These are phyloP conservation scores for Polyergus mexicanus DNA, from an alignment of 1,140 invertebrate genomes.

Conservation along the genomic window DNA sequence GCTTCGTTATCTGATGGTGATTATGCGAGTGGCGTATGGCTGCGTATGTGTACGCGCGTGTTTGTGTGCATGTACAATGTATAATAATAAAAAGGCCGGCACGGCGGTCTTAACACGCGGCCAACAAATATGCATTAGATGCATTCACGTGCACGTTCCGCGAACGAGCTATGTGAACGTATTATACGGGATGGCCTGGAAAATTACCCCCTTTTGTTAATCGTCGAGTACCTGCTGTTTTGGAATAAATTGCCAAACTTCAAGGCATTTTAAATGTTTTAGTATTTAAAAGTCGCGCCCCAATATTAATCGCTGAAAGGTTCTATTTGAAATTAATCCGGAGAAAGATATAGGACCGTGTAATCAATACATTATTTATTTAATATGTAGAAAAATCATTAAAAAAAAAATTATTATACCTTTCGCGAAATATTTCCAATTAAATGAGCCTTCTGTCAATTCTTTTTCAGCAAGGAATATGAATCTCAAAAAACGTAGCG, in stretches of 20 bases:
- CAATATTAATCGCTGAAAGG: not conserved
- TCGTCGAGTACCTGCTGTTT: not conserved
- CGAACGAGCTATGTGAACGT: slow-evolving; percentile 59
- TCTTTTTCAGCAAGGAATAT: not conserved
- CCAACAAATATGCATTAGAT: slow-evolving; percentile 69
- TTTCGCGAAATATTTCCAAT: not conserved
- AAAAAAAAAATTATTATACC: not conserved
- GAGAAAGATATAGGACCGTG: not conserved
- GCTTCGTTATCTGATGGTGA: slow-evolving; percentile 77
- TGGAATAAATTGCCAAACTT: not conserved
- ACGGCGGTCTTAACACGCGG: slow-evolving; percentile 51
- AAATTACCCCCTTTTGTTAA: not conserved
- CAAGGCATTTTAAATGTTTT: not conserved
- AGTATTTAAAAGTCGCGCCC: not conserved
- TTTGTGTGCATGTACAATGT: slow-evolving; percentile 45
- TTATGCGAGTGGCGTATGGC: slow-evolving; percentile 66
- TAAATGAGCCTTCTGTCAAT: not conserved
- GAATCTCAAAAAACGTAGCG: not conserved
- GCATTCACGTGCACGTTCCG: slow-evolving; percentile 36
- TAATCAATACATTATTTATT: too few relatives aligned
- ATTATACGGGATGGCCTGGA: slow-evolving; percentile 39
- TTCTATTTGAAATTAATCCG: not conserved
- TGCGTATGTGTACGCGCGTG: slow-evolving; percentile 15
- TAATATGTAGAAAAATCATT: not conserved
- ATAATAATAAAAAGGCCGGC: slow-evolving; percentile 71